Evolutionary conservation across 1,140 invertebrate genomes (phyloP).

Genomic region (Laodelphax striatellus): DNA sequence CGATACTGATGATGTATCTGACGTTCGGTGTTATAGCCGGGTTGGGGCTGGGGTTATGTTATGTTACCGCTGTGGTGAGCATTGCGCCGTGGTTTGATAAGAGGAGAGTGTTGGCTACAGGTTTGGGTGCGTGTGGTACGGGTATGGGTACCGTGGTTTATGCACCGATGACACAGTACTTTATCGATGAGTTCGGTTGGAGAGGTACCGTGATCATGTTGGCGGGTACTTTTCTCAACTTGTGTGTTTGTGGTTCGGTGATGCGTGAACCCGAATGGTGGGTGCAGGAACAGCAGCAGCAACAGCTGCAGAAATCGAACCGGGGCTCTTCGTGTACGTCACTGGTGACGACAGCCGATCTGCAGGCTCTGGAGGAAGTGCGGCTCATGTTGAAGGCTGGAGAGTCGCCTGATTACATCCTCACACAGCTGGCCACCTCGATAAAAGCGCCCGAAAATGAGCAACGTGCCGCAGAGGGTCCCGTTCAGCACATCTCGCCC

Average conservation of each 20-base stretch:
- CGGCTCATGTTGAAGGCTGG: slow-evolving; percentile 50
- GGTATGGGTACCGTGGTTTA: slow-evolving; percentile 79
- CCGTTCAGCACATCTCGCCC: slow-evolving; percentile 22
- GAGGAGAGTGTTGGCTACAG: slow-evolving; percentile 80
- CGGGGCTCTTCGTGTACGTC: slow-evolving; percentile 33
- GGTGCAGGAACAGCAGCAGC: slow-evolving; percentile 46
- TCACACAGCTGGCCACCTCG: slow-evolving; percentile 47
- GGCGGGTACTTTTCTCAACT: slow-evolving; percentile 72
- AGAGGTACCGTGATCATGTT: slow-evolving; percentile 72
- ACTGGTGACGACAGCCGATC: slow-evolving; percentile 35
- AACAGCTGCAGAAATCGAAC: slow-evolving; percentile 27
- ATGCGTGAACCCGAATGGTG: slow-evolving; percentile 79
- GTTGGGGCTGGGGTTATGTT: slow-evolving; percentile 71
- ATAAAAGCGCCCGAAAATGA: slow-evolving; percentile 23
- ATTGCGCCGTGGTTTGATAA: slow-evolving; percentile 96
- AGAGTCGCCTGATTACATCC: slow-evolving; percentile 47
- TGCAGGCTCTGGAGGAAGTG: slow-evolving; percentile 51
- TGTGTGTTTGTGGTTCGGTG: slow-evolving; percentile 76
- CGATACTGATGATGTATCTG: slow-evolving; percentile 64
- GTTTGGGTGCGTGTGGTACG: slow-evolving; percentile 81
- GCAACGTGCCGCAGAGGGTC: slow-evolving; percentile 29
- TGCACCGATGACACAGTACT: slow-evolving; percentile 63
- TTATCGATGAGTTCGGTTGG: slow-evolving; percentile 72
- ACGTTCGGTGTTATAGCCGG: slow-evolving; percentile 81
- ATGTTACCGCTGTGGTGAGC: slow-evolving; percentile 81